phyloP scores from a whole-genome alignment of 1,140 invertebrate genomes.

The Habropoda laboriosa region DNA sequence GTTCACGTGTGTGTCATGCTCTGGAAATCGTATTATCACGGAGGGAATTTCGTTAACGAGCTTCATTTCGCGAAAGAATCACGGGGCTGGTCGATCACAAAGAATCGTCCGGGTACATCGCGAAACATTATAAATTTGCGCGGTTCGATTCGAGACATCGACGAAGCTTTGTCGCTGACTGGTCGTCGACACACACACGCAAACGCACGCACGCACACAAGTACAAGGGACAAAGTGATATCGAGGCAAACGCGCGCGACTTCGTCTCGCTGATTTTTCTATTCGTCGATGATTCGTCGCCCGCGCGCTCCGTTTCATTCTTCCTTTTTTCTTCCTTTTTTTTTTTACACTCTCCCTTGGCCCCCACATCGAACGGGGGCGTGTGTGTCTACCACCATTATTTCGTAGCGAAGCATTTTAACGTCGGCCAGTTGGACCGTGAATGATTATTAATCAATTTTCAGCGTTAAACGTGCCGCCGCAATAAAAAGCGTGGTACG shows the following conservation, averaged over 20 bases:
- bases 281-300: slow-evolving; percentile 43
- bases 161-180: background rate
- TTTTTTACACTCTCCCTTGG: background rate
- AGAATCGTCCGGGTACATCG: background rate
- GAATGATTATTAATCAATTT: slow-evolving; percentile 75
- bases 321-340: background rate
- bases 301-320: slow-evolving; percentile 10
- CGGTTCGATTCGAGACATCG: slow-evolving; percentile 13
- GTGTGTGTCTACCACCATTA: slow-evolving; percentile 48
- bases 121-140: slow-evolving; percentile 17
- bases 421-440: slow-evolving; percentile 56
- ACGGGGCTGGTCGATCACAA: background rate
- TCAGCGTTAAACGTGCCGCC: slow-evolving; percentile 61
- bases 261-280: slow-evolving; percentile 36
- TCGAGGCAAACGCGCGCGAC: background rate
- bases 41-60: slow-evolving; percentile 39
- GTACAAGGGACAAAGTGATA: background rate
- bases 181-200: background rate
- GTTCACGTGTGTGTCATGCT: background rate
- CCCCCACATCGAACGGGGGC: background rate
- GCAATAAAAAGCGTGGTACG: slow-evolving; percentile 66
- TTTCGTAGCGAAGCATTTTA: slow-evolving; percentile 63
- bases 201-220: too few relatives aligned
- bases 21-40: slow-evolving; percentile 32
- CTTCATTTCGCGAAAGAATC: slow-evolving; percentile 21